Evolutionary conservation across 1,140 invertebrate genomes (phyloP), one percentile per base, ranked within the genome.

Genomic region (Drosophila orena): DNA sequence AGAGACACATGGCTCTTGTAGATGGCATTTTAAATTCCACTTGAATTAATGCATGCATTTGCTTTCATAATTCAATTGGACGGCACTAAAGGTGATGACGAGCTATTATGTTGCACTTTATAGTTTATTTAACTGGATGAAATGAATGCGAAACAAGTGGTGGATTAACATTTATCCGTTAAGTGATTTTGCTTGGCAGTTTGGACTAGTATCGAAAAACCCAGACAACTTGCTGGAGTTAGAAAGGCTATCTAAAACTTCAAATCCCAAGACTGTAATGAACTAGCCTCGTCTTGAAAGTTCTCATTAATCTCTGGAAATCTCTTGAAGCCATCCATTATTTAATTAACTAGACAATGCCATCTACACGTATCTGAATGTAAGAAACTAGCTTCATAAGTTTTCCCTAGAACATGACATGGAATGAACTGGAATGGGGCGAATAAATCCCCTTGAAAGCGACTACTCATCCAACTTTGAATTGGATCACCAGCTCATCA

Each of bases 21-120:
- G 64, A 66, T 68, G 44, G 30, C 56, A 44, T 61, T 64, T 68
- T 44, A 65, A 68, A 68, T 35, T 71, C 65, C 66, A 38, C 66
- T 69, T 27, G 64, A 70, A 68, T 40, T 70, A 69, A 70, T 70
- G 64, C 49, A 68, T 65, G 54, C 40, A 53, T 68, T 70, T 40
- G 14, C 24, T 34, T 35, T 38, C 34, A 68, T 55, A 68, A 55
- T 55, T 66, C 47, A 55, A 68, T 70, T 47, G 35, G 10, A 44
- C 22, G 17, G 38, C 43, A 55, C 30, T 46, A 66, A 37, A 38
- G 49, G 22, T 55, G 49, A 24, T 46, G 62, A 24, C 61, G 22
- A 34, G 14, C 44, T 50, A 68, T 68, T 70, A 47, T 37, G 49
- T 34, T 34, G 12, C 17, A 24, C 11, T 55, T 56, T 55, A 4